Conservation (phyloP, 2,888 invertebrate genomes). For the Protodeltote pygarga region DNA sequence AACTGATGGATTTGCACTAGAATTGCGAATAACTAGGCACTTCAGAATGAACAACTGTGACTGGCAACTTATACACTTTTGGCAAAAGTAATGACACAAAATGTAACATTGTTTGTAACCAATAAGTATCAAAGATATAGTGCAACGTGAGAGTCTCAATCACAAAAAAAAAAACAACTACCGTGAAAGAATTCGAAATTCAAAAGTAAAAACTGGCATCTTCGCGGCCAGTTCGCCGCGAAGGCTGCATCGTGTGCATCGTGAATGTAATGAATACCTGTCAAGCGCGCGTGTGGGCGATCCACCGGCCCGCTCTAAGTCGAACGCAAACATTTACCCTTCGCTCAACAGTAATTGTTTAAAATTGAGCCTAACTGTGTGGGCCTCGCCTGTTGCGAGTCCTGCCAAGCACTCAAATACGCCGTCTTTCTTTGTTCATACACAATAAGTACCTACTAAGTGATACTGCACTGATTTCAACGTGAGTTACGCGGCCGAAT, state of each 20-base stretch:
- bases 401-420: conserved; percentile 65
- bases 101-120: no score
- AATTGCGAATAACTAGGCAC: no score
- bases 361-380: conserved; percentile 87
- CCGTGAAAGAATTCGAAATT: conserved; percentile 38
- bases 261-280: conserved; percentile 85
- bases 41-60: no score
- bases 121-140: no score
- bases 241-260: conserved; percentile 70
- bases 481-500: conserved; percentile 33
- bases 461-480: conserved; percentile 51
- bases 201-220: conserved; percentile 48
- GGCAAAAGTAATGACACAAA: no score
- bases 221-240: conserved; percentile 53
- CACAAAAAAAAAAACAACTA: conserved; percentile 12
- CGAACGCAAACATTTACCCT: conserved; percentile 86
- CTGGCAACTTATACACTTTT: no score
- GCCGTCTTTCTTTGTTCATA: conserved; percentile 69
- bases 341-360: conserved; percentile 86
- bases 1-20: no score
- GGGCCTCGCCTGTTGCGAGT: conserved; percentile 79
- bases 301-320: conserved; percentile 75
- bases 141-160: neutral
- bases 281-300: conserved; percentile 85
- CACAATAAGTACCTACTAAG: conserved; percentile 71